Evolutionary conservation across 2,113 vertebrate species (phyloP), one percentile per base, ranked within the genome.

Genomic region (Elephas maximus): DNA sequence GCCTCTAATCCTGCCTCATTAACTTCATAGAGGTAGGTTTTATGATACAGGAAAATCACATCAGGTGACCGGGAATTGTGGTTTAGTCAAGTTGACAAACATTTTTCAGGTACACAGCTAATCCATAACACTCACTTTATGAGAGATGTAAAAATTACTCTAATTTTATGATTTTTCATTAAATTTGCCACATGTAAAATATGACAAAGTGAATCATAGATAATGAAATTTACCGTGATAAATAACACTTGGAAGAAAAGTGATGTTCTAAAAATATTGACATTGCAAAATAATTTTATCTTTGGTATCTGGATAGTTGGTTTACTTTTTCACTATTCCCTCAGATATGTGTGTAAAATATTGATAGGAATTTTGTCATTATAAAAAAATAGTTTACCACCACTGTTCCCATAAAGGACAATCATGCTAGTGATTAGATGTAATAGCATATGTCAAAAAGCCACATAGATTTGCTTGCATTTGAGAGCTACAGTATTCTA

Each of bases 251-350:
- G 26, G 44, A 44, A 63, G 21, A 87, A 73, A 33, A 82, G 1
- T 15, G 57, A 81, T 67, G 7, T 78, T 74, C n/a, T 21, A 15
- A 82, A 24, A 76, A 60, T n/a, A 18, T 17, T 60, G 28, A 15
- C 11, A 26, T 12, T 6, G 17, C n/a, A 78, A 60, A 82, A 41
- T 4, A 65, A 57, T 67, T 8, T 44, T 4, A 53, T 9, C 24
- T 88, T 88, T 45, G 48, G 10, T 21, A 76, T 57, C 41, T 62
- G 1, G 9, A 45, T 76, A 30, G 6, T 18, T 30, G 18, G 26
- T 67, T 96, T 57, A 33, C 24, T 44, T 87, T 96, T 76, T 57
- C 51, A 76, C 28, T 91, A 33, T 82, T 76, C 4, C 60, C 5
- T 90, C 6, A 37, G 30, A 87, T 67, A 23, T 57, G 7, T 51